Base-by-base conservation (phyloP, 2,113 vertebrate species). In the Actinemys pallida region DNA sequence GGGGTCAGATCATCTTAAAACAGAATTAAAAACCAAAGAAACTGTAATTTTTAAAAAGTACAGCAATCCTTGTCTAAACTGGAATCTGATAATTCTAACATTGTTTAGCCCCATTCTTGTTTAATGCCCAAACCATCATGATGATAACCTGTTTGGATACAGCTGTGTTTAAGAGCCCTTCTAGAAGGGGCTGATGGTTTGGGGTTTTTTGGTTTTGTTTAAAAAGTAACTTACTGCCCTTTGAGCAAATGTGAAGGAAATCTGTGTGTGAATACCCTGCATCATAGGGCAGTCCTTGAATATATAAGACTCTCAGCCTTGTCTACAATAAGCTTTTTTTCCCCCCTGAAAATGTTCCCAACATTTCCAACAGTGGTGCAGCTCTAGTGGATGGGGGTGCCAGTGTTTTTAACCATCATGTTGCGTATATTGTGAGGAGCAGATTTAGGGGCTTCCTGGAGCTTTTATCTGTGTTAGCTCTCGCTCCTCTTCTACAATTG, bases 11-110 rank as follows among this genome's bases (percentile, higher is more conserved):
- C 5, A 24, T 81, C 35, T 53, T 49, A 1, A 1, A 52, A 59
- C 13, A 49, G 29, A 49, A 80, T 31, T 57, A 86, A 82, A 65
- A 95, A 54, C 79, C 75, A 90, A 88, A 91, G 42, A 82, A 94
- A 88, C 84, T 27, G 82, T 86, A 91, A 39, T 52, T 59, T 59
- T 19, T 90, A 1, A 65, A 35, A 14, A n/a, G 62, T 65, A 65
- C 29, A 65, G 35, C 6, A 65, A 17, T 65, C 14, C 62, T 65
- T 87, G 25, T 54, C 88, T 52, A 22, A n/a, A 83, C 31, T 91
- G 59, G 57, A 65, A 8, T 92, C 22, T 4, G 5, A 5, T 3
- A 1, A 7, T 47, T 90, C 76, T 87, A 87, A 25, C 35, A 35
- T 88, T 27, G 1, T 35, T 90, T 92, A 90, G 13, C 78, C 72